Conservation (phyloP, 2,888 invertebrate genomes). For the Trissolcus brochymenae region DNA sequence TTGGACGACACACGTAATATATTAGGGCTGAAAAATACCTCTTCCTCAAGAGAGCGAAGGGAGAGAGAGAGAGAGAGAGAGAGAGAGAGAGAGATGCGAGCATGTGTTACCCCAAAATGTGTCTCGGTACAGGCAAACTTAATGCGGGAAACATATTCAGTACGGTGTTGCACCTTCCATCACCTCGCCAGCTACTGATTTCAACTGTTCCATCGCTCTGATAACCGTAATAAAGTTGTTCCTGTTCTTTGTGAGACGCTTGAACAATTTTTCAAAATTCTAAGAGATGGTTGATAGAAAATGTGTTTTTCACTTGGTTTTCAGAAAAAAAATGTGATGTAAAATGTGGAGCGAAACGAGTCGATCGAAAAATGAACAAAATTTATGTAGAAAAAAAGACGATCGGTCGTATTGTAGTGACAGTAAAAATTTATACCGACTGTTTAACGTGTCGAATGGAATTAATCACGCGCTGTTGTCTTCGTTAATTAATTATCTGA, state of each 20-base stretch:
- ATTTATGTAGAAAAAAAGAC: no score
- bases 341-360: no score
- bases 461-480: no score
- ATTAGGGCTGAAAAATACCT: conserved; percentile 53
- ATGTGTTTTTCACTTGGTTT: no score
- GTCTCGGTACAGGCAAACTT: neutral
- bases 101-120: conserved; percentile 54
- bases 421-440: no score
- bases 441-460: no score
- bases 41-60: conserved; percentile 10
- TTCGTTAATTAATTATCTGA: no score
- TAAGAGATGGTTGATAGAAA: no score
- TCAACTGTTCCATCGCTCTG: conserved; percentile 42
- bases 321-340: no score
- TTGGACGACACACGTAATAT: conserved; percentile 56
- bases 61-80: neutral
- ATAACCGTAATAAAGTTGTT: conserved; percentile 46
- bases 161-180: conserved; percentile 49
- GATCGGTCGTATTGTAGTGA: no score
- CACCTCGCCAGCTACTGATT: conserved; percentile 39
- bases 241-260: neutral
- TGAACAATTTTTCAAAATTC: no score
- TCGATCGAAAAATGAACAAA: no score
- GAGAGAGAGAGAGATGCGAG: conserved; percentile 5
- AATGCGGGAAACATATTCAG: conserved; percentile 59